Evolutionary conservation across 2,888 invertebrate genomes (phyloP).

Genomic region (Syrista parreyssii): DNA sequence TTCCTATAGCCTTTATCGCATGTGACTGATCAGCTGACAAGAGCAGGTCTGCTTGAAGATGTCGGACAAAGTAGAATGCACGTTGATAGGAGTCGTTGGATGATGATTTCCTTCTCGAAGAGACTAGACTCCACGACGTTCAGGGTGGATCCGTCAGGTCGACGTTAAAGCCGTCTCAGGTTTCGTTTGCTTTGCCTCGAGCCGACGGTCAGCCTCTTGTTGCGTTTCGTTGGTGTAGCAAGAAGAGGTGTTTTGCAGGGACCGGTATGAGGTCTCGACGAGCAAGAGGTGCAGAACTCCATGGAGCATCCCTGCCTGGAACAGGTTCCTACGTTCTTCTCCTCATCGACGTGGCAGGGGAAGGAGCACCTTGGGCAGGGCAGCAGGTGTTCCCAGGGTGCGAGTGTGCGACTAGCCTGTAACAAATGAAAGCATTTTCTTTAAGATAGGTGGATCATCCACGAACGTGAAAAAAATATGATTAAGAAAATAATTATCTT

Average conservation of each 20-base stretch:
- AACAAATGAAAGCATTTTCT: slow-evolving; percentile 27
- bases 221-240: slow-evolving; percentile 61
- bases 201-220: slow-evolving; percentile 52
- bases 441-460: background rate
- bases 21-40: too few relatives aligned
- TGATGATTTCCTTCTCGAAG: too few relatives aligned
- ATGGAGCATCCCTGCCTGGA: slow-evolving; percentile 58
- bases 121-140: too few relatives aligned
- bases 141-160: background rate
- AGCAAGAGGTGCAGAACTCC: slow-evolving; percentile 60
- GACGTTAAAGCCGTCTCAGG: slow-evolving; percentile 54
- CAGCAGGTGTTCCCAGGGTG: slow-evolving; percentile 55
- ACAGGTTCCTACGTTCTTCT: slow-evolving; percentile 58
- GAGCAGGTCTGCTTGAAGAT: too few relatives aligned
- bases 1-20: too few relatives aligned
- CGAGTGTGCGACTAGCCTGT: slow-evolving; percentile 60
- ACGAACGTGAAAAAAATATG: background rate
- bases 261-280: slow-evolving; percentile 54
- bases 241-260: slow-evolving; percentile 59
- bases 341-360: slow-evolving; percentile 56
- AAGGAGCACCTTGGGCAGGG: slow-evolving; percentile 61
- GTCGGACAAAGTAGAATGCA: too few relatives aligned
- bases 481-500: too few relatives aligned
- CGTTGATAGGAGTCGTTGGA: too few relatives aligned
- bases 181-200: slow-evolving; percentile 61